phyloP scores from a whole-genome alignment of 2,888 invertebrate species.

The Sceliomorpha sp. region DNA sequence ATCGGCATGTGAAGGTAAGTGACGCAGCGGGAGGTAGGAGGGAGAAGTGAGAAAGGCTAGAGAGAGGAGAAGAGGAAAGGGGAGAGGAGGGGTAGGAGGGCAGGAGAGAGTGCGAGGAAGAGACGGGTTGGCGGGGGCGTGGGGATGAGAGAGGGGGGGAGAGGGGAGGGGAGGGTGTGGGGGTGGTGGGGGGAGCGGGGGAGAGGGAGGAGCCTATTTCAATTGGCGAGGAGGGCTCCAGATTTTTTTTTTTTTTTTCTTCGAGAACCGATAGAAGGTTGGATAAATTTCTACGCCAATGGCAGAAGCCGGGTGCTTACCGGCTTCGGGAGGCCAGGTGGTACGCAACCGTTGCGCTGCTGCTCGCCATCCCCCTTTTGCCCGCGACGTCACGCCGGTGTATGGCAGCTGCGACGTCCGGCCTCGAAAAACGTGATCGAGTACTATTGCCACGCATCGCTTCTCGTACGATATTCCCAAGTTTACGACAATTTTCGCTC shows the following conservation, averaged over 20 bases:
- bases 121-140: not conserved
- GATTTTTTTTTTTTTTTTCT: slow-evolving; percentile 25
- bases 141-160: slow-evolving; percentile 7
- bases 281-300: slow-evolving; percentile 65
- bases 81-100: not conserved
- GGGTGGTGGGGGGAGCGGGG: too few relatives aligned
- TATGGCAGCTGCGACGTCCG: slow-evolving; percentile 67
- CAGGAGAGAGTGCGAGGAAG: not conserved
- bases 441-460: slow-evolving; percentile 14
- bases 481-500: slow-evolving; percentile 12
- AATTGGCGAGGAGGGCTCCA: slow-evolving; percentile 43
- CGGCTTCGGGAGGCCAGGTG: slow-evolving; percentile 74
- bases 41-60: slow-evolving; percentile 21
- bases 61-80: slow-evolving; percentile 1
- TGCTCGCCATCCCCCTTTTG: slow-evolving; percentile 67
- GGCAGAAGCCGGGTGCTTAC: slow-evolving; percentile 66
- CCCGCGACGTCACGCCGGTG: slow-evolving; percentile 64
- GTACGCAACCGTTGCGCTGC: slow-evolving; percentile 75
- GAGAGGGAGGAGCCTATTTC: too few relatives aligned
- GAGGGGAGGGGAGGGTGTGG: slow-evolving; percentile 11
- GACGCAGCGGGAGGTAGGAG: slow-evolving; percentile 20
- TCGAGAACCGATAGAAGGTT: slow-evolving; percentile 23
- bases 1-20: too few relatives aligned
- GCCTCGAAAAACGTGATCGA: slow-evolving; percentile 34
- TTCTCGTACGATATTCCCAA: too few relatives aligned